These are phyloP conservation scores for Regulus satrapa DNA, from an alignment of 2,113 vertebrate genomes.

Conservation along the genomic window DNA sequence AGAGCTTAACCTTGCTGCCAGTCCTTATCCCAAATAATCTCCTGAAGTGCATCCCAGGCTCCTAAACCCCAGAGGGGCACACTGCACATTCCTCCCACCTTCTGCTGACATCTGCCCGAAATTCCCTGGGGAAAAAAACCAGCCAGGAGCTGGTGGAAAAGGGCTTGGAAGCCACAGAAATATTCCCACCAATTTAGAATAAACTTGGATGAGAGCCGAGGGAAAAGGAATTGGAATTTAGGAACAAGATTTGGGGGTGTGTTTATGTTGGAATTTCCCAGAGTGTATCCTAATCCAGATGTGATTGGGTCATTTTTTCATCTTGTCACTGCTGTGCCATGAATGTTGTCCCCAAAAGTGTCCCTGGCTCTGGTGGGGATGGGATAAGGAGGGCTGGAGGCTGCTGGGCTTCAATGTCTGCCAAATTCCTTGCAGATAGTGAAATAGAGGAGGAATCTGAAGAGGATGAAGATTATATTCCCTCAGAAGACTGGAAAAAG, in stretches of 20 bases:
- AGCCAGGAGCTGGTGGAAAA: neutral
- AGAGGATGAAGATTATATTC: constrained; percentile 98
- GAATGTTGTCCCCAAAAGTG: neutral
- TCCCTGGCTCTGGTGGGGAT: neutral
- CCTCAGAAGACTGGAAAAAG: constrained; percentile 99
- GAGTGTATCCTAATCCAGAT: neutral
- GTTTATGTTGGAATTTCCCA: neutral
- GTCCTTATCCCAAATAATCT: neutral
- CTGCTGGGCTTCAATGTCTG: neutral
- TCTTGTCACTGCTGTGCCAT: neutral
- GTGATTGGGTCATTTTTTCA: neutral
- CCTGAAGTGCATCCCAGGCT: neutral
- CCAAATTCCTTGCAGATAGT: constrained; percentile 73
- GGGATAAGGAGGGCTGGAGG: neutral
- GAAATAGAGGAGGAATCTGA: constrained; percentile 95
- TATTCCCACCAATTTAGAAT: neutral
- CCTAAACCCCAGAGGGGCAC: neutral
- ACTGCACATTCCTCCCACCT: neutral
- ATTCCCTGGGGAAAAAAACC: neutral
- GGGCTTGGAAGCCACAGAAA: neutral
- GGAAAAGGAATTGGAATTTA: neutral
- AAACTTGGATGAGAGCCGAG: neutral
- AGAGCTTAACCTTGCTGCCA: neutral
- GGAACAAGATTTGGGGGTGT: no score
- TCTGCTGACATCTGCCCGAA: no score